Percentiles rank a stretch among this genome's conserved stretches.
Evolutionary conservation across 2,113 vertebrate genomes (phyloP).

Genomic region (Lasiurus borealis): DNA sequence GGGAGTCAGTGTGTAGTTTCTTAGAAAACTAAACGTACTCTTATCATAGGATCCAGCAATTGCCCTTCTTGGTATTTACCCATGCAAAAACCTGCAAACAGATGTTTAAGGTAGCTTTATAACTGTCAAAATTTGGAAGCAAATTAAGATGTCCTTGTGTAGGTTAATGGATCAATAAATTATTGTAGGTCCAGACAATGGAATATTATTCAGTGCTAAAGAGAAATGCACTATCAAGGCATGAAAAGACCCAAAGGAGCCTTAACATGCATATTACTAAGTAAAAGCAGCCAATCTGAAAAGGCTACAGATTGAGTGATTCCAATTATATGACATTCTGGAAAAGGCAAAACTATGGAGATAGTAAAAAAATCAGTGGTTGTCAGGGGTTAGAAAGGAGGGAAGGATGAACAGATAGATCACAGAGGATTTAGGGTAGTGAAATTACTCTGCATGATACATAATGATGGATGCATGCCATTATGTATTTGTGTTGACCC

Average conservation of each 20-base stretch:
- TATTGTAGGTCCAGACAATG: not conserved
- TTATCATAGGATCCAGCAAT: not conserved
- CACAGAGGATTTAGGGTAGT: not conserved
- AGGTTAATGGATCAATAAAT: not conserved
- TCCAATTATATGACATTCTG: not conserved
- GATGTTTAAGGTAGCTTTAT: not conserved
- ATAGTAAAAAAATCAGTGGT: not conserved
- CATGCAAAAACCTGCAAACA: not conserved
- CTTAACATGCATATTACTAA: not conserved
- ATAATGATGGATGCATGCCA: not conserved
- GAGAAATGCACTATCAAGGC: not conserved
- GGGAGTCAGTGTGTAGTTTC: not conserved
- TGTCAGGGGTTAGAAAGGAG: not conserved
- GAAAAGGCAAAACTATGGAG: not conserved
- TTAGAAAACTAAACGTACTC: not conserved
- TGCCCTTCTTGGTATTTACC: not conserved
- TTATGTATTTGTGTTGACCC: not conserved
- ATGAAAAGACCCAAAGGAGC: not conserved
- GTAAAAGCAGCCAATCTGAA: not conserved
- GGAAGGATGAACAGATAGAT: not conserved
- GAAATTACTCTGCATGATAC: not conserved
- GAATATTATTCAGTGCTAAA: not conserved
- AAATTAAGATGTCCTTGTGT: not conserved
- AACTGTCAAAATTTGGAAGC: not conserved
- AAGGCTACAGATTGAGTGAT: not conserved